Conservation (phyloP, 2,113 vertebrate species). For the Sterrhoptilus dennistouni region DNA sequence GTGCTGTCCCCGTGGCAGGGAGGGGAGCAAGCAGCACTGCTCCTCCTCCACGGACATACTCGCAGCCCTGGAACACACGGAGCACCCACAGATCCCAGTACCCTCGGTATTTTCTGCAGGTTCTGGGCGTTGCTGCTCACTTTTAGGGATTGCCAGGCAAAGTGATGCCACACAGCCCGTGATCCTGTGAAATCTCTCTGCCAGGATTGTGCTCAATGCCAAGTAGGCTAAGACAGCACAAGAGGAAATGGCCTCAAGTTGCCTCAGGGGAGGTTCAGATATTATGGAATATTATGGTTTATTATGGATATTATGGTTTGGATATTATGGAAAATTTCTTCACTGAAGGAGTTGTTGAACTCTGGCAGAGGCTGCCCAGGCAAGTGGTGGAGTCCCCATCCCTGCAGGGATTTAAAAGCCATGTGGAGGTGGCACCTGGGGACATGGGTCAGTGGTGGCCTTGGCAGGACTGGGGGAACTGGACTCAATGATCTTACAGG, state of each 20-base stretch:
- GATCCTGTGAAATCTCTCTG: neutral
- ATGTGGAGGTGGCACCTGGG: neutral
- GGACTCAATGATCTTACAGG: neutral
- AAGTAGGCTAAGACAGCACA: neutral
- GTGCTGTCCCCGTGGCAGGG: neutral
- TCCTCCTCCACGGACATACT: neutral
- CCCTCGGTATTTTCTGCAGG: neutral
- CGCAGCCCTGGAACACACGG: fast-evolving
- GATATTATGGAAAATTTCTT: neutral
- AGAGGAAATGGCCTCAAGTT: neutral
- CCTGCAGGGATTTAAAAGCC: neutral
- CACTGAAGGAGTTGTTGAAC: neutral
- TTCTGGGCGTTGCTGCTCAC: neutral
- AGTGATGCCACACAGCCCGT: neutral
- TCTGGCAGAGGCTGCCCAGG: neutral
- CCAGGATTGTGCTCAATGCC: neutral
- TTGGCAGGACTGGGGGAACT: neutral
- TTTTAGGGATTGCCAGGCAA: neutral
- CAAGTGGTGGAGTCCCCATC: neutral
- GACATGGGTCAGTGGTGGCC: neutral
- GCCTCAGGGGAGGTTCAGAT: neutral
- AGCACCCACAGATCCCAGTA: neutral
- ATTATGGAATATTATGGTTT: neutral
- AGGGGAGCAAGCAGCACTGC: neutral
- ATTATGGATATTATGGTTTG: neutral